Evolutionary conservation across 2,888 invertebrate species (phyloP), one percentile per base, ranked within the genome.

Genomic region (Eumacrocentrus americanus): DNA sequence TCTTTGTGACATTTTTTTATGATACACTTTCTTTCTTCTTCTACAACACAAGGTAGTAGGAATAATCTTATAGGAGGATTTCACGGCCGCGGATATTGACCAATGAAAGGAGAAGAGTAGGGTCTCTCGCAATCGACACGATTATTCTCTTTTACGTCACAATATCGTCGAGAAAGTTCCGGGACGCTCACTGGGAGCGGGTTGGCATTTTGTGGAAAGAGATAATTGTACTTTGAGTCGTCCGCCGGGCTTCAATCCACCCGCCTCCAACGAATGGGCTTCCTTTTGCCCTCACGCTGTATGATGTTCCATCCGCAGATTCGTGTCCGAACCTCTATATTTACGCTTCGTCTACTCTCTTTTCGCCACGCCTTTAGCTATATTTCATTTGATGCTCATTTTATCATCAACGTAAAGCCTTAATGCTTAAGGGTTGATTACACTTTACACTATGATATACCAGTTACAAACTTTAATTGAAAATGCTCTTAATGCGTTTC

Each of bases 91-190:
- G 54, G 54, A 53, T 48, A 46, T 54, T 58, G 34, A 22, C 9
- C 34, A 51, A 50, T 23, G 51, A 35, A 14, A 56, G 57, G 16
- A 20, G 22, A 54, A 6, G 42, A 34, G 42, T 23, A 20, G 18
- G 40, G 62, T 61, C 62, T 69, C 64, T 67, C 63, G 68, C 68
- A 69, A 69, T 67, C 64, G 62, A 63, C 62, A 56, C 60, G 64
- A 58, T 58, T 68, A 67, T 67, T 69, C 66, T 68, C 62, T 57
- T 69, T 68, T 67, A 66, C 67, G 64, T 67, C 65, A 64, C 64
- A 65, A 66, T 67, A 67, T 66, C 64, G 58, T 59, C 58, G 64
- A 61, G 66, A 68, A 70, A 67, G 66, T 66, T 61, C 55, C 53
- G 55, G 58, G 57, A 55, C 50, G 59, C 54, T 50, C 62, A 71